Evolutionary conservation across 2,113 vertebrate genomes (phyloP).

Genomic region (Labeo rohita): DNA sequence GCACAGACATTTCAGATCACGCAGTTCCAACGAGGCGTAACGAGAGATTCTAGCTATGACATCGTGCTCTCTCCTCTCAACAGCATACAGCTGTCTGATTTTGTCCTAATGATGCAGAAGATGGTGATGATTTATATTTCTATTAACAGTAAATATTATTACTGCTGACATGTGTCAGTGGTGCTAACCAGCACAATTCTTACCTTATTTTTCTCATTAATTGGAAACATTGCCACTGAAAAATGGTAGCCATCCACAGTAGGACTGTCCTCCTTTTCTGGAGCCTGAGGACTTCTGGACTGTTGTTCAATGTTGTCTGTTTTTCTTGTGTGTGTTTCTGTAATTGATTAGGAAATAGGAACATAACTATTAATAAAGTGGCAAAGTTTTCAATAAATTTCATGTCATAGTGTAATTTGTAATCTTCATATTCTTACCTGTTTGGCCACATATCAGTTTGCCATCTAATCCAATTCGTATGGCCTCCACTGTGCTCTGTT

Average conservation of each 20-base stretch:
- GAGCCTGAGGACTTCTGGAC: background rate
- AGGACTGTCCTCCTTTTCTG: background rate
- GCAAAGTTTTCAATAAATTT: no score
- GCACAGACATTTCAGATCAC: background rate
- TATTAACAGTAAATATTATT: background rate
- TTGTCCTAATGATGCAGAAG: background rate
- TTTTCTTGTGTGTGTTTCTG: slow-evolving; percentile 1
- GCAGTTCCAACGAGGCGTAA: background rate
- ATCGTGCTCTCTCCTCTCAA: background rate
- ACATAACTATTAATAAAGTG: background rate
- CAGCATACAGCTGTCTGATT: background rate
- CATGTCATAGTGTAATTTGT: no score
- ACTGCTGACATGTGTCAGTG: background rate
- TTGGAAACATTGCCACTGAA: background rate
- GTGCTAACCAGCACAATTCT: background rate
- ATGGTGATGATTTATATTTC: background rate
- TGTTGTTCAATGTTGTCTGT: background rate
- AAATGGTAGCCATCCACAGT: background rate
- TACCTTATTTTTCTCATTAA: background rate
- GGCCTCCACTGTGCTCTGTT: background rate
- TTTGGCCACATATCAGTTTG: background rate
- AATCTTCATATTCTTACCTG: no score
- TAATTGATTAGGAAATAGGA: background rate
- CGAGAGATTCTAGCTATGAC: background rate
- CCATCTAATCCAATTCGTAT: background rate